These are phyloP conservation scores for Argynnis bischoffii DNA, from an alignment of 2,888 invertebrate genomes.

Conservation along the genomic window DNA sequence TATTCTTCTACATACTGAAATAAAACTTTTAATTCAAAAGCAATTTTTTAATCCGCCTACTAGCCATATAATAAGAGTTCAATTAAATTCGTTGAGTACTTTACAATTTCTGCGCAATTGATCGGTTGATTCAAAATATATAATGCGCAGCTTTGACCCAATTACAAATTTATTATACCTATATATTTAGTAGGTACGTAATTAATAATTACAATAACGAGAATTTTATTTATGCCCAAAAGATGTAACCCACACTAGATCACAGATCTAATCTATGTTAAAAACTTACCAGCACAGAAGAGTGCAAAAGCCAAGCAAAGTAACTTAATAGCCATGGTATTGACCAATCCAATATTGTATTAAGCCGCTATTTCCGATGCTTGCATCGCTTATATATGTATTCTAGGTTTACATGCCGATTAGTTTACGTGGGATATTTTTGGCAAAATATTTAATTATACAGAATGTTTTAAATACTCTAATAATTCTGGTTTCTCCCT, in stretches of 20 bases:
- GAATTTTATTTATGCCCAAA: background rate
- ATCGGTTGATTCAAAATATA: no score
- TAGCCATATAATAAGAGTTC: no score
- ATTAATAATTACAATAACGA: no score
- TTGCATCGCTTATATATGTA: constrained; percentile 23
- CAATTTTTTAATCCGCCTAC: no score
- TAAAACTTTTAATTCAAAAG: no score
- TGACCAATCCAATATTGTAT: constrained; percentile 9
- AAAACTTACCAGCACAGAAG: constrained; percentile 51
- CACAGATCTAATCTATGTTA: background rate
- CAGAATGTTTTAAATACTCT: constrained; percentile 20
- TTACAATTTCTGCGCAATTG: no score
- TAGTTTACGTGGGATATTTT: background rate
- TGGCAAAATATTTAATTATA: constrained; percentile 16
- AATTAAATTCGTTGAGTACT: no score
- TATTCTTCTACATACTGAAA: no score
- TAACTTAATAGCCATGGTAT: constrained; percentile 43
- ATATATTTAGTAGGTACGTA: no score
- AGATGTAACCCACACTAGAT: background rate
- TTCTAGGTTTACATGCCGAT: constrained; percentile 4
- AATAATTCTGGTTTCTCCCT: no score
- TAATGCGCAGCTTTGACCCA: no score
- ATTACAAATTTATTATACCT: no score
- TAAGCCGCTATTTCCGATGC: constrained; percentile 1
- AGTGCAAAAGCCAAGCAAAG: constrained; percentile 43